A percentile compares a stretch with the other conserved stretches of the same genome.
Conservation (phyloP, 1,140 invertebrate species). For the Brachionus asplanchnoidis region DNA sequence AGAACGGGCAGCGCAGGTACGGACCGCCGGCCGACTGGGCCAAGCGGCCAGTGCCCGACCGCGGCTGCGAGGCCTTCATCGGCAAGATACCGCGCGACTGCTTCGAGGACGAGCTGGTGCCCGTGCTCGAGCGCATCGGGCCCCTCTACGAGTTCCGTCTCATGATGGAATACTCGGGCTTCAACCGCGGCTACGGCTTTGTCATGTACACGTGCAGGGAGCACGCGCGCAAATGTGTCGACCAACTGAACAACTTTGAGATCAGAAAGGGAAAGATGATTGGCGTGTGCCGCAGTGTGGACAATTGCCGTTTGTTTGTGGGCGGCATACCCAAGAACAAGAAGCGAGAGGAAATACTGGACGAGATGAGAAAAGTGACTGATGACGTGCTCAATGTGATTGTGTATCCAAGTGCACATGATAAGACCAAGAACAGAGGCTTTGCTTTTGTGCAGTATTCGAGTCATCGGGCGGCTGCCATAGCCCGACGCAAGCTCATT, state of each 20-base stretch:
- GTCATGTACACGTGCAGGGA: constrained; percentile 66
- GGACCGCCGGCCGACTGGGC: constrained; percentile 59
- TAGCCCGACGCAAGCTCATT: constrained; percentile 70
- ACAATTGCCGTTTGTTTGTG: constrained; percentile 77
- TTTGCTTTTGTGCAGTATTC: constrained; percentile 83
- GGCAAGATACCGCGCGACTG: constrained; percentile 74
- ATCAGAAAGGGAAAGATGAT: constrained; percentile 66
- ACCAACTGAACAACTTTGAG: constrained; percentile 66
- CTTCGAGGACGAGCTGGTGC: constrained; percentile 75
- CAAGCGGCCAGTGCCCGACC: constrained; percentile 55
- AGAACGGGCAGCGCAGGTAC: constrained; percentile 67
- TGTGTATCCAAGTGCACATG: constrained; percentile 63
- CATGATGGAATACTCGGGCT: constrained; percentile 76
- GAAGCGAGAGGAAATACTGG: constrained; percentile 65
- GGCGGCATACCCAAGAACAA: constrained; percentile 72
- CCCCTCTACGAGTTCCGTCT: constrained; percentile 71
- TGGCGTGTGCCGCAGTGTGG: constrained; percentile 72
- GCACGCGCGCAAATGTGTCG: constrained; percentile 63
- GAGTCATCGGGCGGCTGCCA: constrained; percentile 71
- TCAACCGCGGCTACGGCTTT: constrained; percentile 75
- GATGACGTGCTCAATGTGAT: constrained; percentile 70
- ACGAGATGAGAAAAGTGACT: constrained; percentile 66
- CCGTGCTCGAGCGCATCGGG: constrained; percentile 64
- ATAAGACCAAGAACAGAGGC: constrained; percentile 69
- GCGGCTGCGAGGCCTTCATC: constrained; percentile 72